These are phyloP conservation scores for Drosophila leontia DNA, from an alignment of 1,140 invertebrate genomes.

Conservation along the genomic window DNA sequence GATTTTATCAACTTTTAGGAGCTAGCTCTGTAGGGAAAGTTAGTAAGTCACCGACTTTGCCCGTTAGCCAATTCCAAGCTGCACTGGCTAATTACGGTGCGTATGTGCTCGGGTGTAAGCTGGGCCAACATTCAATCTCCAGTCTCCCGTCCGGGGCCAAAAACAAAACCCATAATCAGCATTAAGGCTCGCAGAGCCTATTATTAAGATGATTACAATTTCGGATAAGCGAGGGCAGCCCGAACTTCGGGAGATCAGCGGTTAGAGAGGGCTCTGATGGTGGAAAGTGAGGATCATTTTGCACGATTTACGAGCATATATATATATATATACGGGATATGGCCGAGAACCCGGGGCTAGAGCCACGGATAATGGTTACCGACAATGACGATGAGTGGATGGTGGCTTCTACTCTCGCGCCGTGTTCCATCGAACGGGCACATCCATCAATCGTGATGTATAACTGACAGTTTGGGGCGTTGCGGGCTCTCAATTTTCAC, in stretches of 20 bases:
- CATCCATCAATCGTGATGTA: conserved; percentile 68
- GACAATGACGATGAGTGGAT: conserved; percentile 67
- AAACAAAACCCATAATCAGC: conserved; percentile 66
- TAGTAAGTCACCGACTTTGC: conserved; percentile 13
- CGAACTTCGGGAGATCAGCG: conserved; percentile 24
- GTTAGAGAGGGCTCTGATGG: conserved; percentile 2
- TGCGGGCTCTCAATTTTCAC: conserved; percentile 60
- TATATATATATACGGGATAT: conserved; percentile 3
- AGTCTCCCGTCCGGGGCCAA: conserved; percentile 19
- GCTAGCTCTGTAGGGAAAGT: conserved; percentile 33
- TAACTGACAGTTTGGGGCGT: conserved; percentile 71
- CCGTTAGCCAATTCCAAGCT: conserved; percentile 42
- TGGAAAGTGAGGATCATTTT: conserved; percentile 46
- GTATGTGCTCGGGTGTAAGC: conserved; percentile 36
- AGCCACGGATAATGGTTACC: conserved; percentile 39
- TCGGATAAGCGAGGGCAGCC: conserved; percentile 61
- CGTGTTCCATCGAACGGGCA: conserved; percentile 2
- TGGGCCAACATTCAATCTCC: conserved; percentile 38
- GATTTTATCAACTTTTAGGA: neutral
- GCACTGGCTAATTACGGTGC: conserved; percentile 62
- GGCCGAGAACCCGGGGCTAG: conserved; percentile 35
- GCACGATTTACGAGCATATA: conserved; percentile 49
- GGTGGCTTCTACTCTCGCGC: conserved; percentile 47
- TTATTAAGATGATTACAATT: conserved; percentile 79
- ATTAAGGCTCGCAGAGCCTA: conserved; percentile 56